Conservation (phyloP, 2,888 invertebrate genomes). For the Apotomis turbidana region DNA sequence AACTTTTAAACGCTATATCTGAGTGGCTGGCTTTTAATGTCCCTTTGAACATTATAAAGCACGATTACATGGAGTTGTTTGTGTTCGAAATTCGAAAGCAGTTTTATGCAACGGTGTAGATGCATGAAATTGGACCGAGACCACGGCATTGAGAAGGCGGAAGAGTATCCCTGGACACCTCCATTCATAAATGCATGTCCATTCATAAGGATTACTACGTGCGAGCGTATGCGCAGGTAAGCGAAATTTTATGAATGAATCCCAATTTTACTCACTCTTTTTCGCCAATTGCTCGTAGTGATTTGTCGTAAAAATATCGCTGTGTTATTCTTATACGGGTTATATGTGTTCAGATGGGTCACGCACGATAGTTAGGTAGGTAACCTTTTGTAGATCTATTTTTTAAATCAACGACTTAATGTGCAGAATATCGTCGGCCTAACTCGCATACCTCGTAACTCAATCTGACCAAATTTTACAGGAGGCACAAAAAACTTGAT, state of each 20-base stretch:
- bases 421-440: no score
- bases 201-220: constrained; percentile 73
- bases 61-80: constrained; percentile 61
- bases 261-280: constrained; percentile 50
- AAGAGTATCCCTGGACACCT: constrained; percentile 64
- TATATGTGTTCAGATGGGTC: not conserved
- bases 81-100: constrained; percentile 66
- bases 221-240: constrained; percentile 67
- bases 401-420: no score
- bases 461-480: no score
- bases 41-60: constrained; percentile 44
- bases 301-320: constrained; percentile 26
- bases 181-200: constrained; percentile 63
- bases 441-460: no score
- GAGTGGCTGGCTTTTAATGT: not conserved
- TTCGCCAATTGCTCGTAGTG: constrained; percentile 31
- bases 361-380: no score
- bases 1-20: not conserved
- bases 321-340: not conserved
- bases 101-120: constrained; percentile 78
- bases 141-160: constrained; percentile 63
- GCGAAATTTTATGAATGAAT: constrained; percentile 62
- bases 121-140: constrained; percentile 77
- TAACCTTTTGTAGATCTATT: no score
- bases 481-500: no score